Percentiles rank a stretch among this genome's conserved stretches.
These are phyloP conservation scores for Pseudachorutes palmiensis DNA, from an alignment of 1,140 invertebrate genomes.

Conservation along the genomic window DNA sequence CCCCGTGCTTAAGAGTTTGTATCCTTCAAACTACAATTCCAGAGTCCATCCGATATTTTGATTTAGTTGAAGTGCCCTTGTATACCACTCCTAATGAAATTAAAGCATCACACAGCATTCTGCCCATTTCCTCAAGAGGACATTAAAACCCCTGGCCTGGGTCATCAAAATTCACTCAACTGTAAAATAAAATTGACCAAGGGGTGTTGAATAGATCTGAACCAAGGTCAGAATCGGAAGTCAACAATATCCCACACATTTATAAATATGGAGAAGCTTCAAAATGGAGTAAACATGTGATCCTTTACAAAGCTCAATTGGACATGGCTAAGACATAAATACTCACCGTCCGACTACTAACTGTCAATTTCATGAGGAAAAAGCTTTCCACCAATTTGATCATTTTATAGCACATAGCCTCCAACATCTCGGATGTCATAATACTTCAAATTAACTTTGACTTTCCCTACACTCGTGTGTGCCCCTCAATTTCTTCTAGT, in stretches of 20 bases:
- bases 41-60: too few species aligned
- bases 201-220: background rate
- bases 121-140: background rate
- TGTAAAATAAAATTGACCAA: conserved; percentile 10
- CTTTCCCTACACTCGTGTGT: too few species aligned
- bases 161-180: conserved; percentile 5
- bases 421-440: too few species aligned
- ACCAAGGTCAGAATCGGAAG: background rate
- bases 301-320: background rate
- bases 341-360: background rate
- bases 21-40: too few species aligned
- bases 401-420: too few species aligned
- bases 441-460: too few species aligned
- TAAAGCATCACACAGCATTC: background rate
- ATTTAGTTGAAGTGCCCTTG: background rate
- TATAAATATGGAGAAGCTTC: background rate
- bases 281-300: background rate
- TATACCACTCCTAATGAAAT: background rate
- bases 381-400: background rate
- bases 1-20: too few species aligned
- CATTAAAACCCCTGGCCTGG: background rate
- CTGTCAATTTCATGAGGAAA: conserved; percentile 4
- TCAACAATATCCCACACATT: background rate
- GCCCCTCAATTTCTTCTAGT: too few species aligned
- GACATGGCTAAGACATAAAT: conserved; percentile 6